Base-by-base conservation (phyloP, 2,888 invertebrate genomes). In the Sesia apiformis region DNA sequence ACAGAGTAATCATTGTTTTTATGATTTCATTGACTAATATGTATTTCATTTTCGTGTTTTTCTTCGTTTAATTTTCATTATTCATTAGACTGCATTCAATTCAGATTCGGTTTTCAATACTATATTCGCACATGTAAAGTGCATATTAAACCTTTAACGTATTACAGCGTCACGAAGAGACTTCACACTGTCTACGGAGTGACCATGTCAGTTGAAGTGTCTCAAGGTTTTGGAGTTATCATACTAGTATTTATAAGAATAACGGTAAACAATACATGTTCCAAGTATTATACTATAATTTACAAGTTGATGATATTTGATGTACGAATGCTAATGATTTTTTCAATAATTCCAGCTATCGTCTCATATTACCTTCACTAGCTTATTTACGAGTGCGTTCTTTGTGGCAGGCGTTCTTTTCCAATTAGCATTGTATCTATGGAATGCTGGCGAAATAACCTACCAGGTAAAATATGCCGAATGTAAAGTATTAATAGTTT, bases 381-480 rank as follows among this genome's bases (percentile, higher is more conserved):
- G 86, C 58, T 84, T 84, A 4, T 77, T 86, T 54, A 87, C 86
- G 87, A 87, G 84, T 4, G 86, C 83, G 59, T 81, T 84, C 0
- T 87, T 87, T 56, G 82, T 87, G 4, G 65, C 77, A 2, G 84
- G 83, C 0, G 64, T 88, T n/a, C 85, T 87, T 60, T 67, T 82
- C 52, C 60, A 86, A 39, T 60, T 86, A 39, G 84, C 83, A 0
- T 61, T 87, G 43, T 85, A 84, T 64, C 70, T 87, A 49, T 87
- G 86, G 84, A 87, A 87, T 55, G 85, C 88, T 0, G 86, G 85
- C 4, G 87, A 87, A 65, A 69, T 86, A 23, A 85, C 85, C 8
- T 78, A 84, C 62, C 82, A 87, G 79, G 86, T 84, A 64, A 54
- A 23, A 23, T 23, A 23, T 23, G 23, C 23, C 23, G 23, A 23